Conservation (phyloP, 2,888 invertebrate genomes). For the Callinectes sapidus region DNA sequence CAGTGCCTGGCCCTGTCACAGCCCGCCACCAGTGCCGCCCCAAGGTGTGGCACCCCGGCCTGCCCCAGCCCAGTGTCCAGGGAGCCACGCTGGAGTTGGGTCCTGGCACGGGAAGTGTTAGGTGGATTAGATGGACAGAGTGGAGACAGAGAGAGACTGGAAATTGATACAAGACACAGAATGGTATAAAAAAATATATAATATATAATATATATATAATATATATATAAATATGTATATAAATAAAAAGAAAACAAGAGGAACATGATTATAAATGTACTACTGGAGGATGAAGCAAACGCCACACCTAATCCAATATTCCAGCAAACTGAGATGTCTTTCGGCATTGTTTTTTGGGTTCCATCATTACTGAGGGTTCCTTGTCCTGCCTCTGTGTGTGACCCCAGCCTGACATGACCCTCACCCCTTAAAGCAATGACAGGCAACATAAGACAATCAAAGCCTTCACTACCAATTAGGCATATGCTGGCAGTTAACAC, state of each 20-base stretch:
- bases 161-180: conserved; percentile 28
- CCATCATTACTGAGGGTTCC: neutral
- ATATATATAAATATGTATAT: conserved; percentile 40
- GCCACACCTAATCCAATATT: conserved; percentile 69
- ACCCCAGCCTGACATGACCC: conserved; percentile 16
- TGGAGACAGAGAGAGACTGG: conserved; percentile 22
- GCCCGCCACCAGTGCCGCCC: neutral
- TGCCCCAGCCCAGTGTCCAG: neutral
- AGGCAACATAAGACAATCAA: neutral
- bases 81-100: neutral
- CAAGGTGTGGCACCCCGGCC: neutral
- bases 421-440: neutral
- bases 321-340: conserved; percentile 68
- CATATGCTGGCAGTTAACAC: neutral
- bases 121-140: conserved; percentile 22
- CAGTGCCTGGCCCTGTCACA: neutral
- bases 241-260: conserved; percentile 38
- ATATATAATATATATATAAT: conserved; percentile 7
- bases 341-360: conserved; percentile 42
- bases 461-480: neutral
- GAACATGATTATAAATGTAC: conserved; percentile 60
- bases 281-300: conserved; percentile 65
- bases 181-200: conserved; percentile 17
- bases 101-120: neutral
- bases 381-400: neutral